Evolutionary conservation across 23 tunicate species (phyloP), one percentile per base, ranked within the genome.

Genomic region (Diplosoma virens): DNA sequence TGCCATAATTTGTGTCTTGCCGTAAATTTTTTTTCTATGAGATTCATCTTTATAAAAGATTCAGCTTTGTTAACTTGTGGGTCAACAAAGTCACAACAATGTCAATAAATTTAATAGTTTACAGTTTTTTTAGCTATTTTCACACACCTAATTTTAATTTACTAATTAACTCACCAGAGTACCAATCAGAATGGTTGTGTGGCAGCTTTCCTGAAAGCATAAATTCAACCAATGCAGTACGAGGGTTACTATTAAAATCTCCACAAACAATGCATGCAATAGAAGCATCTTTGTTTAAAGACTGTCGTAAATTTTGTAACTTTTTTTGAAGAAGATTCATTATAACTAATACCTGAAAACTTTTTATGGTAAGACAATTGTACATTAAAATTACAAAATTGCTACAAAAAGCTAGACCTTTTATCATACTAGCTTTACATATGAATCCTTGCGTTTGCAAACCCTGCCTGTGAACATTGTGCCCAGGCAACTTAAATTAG

Each of bases 141-240:
- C 16, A 45, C 52, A 11, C 52, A 45, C 14, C 52, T n/a, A n/a
- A n/a, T n/a, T n/a, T n/a, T n/a, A 41, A 41, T 41, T 41, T 9
- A 75, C 20, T 14, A 0, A 58, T 29, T n/a, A 0, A 58, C 84
- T 77, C 0, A 89, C 97, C 81, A 67, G 92, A 75, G 81, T 58
- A 92, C 87, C 88, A 92, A 81, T 92, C 99, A 21, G 91, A 71
- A 75, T 95, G 96, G 52, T 84, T 84, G 1, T 81, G 30, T 18
- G 82, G 81, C 1, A 95, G 60, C 21, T 53, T 54, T 46, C 84
- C 96, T 25, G 47, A 70, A 0, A 37, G 48, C 16, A 95, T 56
- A 26, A 80, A 65, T 26, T 91, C 84, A 5, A 84, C 58, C 7
- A 77, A 79, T 28, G 82, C 92, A 59, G 85, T 69, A 5, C 56